Base-by-base conservation (phyloP, 2,797 vertebrate species). In the Scolopax bukidnonensis region DNA sequence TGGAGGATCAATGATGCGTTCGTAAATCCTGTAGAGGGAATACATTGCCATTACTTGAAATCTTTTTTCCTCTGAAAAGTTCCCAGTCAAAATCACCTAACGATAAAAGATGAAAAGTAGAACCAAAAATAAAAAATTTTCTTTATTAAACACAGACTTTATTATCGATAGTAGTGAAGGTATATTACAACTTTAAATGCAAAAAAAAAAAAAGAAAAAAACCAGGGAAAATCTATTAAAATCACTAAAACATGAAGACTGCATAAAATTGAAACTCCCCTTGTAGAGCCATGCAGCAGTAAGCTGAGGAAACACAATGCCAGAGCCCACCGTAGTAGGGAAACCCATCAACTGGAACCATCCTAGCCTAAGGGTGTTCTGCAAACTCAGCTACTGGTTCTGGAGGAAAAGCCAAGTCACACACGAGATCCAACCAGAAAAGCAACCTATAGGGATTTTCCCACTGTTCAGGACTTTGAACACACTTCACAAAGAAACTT, bases 1-100 rank as follows among this genome's bases (percentile, higher is more conserved):
- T 48, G 99, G 99, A 78, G 98, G 98, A 96, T 99, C 99, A 96
- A 99, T 98, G 92, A 99, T 97, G 76, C 99, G 98, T 96, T 99
- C 99, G 53, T 99, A 99, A 98, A 99, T 99, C 98, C 99, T 99
- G 98, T 27, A 86, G 87, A 91, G 59, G 19, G 50, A 97, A 97
- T 7, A 97, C 8, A 95, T 16, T 38, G 69, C 6, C 38, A 68
- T 97, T 95, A 56, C 20, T 90, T 21, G 6, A 48, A 63, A 56
- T 6, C 24, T 47, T 85, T 53, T 61, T 78, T 59, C 33, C 36
- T 51, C 43, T 65, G n/a, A 56, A 30, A 87, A 84, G 8, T 38
- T 75, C n/a, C 57, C 57, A 56, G 18, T 48, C n/a, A 91, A 87
- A 67, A 57, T 54, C 47, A 89, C 15, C 36, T 51, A 48, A 36